Base-by-base conservation (phyloP, 2,888 invertebrate genomes). In the Agrotis exclamationis region DNA sequence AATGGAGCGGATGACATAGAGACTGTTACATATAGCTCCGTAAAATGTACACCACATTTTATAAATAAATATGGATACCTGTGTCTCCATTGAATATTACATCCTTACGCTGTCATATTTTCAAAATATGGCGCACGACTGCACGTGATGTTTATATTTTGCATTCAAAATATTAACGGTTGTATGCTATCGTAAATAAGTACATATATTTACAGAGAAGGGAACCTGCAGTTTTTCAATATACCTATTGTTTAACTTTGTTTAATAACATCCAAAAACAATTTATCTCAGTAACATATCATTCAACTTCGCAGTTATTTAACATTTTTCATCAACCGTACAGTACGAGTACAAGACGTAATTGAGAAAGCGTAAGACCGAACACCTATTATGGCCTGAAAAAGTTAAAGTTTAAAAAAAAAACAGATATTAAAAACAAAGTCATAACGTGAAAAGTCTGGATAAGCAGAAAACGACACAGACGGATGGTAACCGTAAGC, bases 121-220 rank as follows among this genome's bases (percentile, higher is more conserved):
- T 39, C 59, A 76, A 66, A 80, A 70, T 48, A 79, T 57, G 9
- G 58, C 33, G 39, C 39, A 39, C 39, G 39, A 39, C 39, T 39
- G 39, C 39, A 39, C 39, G 33, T 45, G 45, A 47, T 63, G 70
- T 50, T 80, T 70, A 59, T 33, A 51, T 66, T 59, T 66, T 48
- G 14, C 3, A 59, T 59, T 69, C 64, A 65, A 80, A 78, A 80
- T 80, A 70, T 63, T 14, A 65, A 63, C 62, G 44, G 63, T 47
- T 45, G 53, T 60, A 22, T 20, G 13, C 14, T n/a, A 20, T 22
- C 57, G 22, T n/a, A 33, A 47, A n/a, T n/a, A n/a, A n/a, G 44
- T 65, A 44, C 18, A 48, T 14, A 45, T 50, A 59, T 59, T 59
- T 22, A 50, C 33, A 45, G 5, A 20, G 6, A n/a, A 47, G 4